These are phyloP conservation scores for Discoglossus pictus DNA, from an alignment of 2,797 vertebrate species.

Conservation along the genomic window DNA sequence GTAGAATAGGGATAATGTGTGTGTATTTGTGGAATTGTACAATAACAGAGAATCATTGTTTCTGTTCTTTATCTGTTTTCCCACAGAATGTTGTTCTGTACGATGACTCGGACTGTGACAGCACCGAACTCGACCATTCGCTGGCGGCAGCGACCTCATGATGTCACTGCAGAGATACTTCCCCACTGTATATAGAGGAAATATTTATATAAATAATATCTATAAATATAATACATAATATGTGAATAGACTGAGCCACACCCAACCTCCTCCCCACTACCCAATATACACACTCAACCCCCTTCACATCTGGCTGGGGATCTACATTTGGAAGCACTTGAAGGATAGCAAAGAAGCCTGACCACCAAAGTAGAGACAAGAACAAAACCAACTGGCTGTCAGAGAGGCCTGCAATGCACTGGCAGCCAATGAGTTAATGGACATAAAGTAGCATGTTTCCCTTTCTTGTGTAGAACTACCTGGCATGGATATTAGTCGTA, in stretches of 20 bases:
- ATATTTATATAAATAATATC: conserved; percentile 79
- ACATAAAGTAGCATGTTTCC: conserved; percentile 13
- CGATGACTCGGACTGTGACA: conserved; percentile 90
- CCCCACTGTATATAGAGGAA: conserved; percentile 64
- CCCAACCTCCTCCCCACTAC: conserved; percentile 11
- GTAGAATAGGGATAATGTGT: too few relatives aligned
- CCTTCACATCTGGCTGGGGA: conserved; percentile 36
- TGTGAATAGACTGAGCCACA: conserved; percentile 59
- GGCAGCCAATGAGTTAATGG: conserved; percentile 28
- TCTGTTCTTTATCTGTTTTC: conserved; percentile 1
- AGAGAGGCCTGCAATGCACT: neutral
- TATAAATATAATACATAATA: conserved; percentile 68
- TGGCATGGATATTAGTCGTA: conserved; percentile 22
- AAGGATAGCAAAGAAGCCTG: conserved; percentile 7
- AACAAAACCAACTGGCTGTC: conserved; percentile 2
- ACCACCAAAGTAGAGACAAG: conserved; percentile 10
- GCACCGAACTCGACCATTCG: conserved; percentile 84
- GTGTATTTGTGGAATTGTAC: neutral
- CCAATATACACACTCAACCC: conserved; percentile 9
- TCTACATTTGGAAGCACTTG: conserved; percentile 39
- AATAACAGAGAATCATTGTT: neutral
- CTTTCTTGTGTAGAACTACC: conserved; percentile 27
- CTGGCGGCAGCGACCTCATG: conserved; percentile 79
- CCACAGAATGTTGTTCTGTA: conserved; percentile 66
- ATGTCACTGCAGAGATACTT: conserved; percentile 59